phyloP scores from a whole-genome alignment of 2,113 vertebrate species.

The Oenanthe oenanthe region DNA sequence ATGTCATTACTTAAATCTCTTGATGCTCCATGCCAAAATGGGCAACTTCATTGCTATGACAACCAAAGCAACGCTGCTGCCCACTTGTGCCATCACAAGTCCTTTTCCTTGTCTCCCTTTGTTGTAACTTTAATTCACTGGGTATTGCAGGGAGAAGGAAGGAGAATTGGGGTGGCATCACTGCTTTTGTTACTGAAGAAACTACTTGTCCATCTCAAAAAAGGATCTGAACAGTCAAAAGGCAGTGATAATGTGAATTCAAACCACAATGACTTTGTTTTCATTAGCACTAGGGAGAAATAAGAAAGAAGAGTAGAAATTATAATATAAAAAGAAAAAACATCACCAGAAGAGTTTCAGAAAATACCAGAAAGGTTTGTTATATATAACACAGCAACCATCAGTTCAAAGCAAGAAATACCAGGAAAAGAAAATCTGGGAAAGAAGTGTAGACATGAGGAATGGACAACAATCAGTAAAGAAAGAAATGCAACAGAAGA shows the following conservation, averaged over 20 bases:
- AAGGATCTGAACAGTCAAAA: neutral
- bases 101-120: neutral
- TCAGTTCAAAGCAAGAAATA: neutral
- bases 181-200: slow-evolving; percentile 10
- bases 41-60: neutral
- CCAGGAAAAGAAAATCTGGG: neutral
- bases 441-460: neutral
- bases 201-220: neutral
- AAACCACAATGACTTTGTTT: neutral
- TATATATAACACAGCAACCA: neutral
- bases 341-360: neutral
- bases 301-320: neutral
- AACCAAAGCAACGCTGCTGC: neutral
- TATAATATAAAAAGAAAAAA: neutral
- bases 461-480: neutral
- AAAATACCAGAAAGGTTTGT: neutral
- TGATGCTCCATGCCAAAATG: neutral
- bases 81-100: neutral
- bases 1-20: neutral
- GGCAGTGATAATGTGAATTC: neutral
- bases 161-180: neutral
- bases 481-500: neutral
- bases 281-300: neutral
- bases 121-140: neutral
- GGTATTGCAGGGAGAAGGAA: neutral